Evolutionary conservation across 2,888 invertebrate genomes (phyloP).

Genomic region (Lycia hirtaria): DNA sequence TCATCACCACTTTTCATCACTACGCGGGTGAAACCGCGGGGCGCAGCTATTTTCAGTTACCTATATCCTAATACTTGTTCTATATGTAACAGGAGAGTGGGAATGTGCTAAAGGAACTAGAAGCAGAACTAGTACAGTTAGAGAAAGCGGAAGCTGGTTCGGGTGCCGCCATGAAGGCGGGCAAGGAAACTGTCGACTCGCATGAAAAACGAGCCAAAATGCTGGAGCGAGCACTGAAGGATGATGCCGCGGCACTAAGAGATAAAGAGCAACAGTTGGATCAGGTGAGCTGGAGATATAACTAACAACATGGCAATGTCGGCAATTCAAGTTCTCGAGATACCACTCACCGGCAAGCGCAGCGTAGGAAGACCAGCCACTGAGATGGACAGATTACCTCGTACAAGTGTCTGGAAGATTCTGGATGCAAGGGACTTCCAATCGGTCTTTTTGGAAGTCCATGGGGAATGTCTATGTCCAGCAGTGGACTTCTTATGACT

Average conservation of each 20-base stretch:
- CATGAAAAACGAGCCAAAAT: constrained; percentile 89
- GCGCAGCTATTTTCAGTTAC: background rate
- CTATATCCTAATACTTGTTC: background rate
- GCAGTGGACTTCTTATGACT: no score
- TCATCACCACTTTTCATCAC: no score
- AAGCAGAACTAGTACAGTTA: constrained; percentile 86
- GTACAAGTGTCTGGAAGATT: no score
- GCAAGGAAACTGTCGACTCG: constrained; percentile 49
- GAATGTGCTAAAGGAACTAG: constrained; percentile 86
- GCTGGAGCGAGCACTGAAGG: constrained; percentile 86
- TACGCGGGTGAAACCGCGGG: no score
- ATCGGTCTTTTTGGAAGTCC: no score
- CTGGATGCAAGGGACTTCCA: no score
- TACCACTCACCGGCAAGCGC: no score
- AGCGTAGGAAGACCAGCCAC: no score
- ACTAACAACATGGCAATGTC: no score
- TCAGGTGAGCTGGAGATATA: constrained; percentile 13
- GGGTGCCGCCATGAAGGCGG: constrained; percentile 86
- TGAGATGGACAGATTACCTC: no score
- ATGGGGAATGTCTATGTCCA: no score
- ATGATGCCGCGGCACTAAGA: constrained; percentile 21
- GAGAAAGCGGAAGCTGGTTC: constrained; percentile 89
- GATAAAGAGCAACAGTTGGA: constrained; percentile 30
- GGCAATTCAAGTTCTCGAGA: no score
- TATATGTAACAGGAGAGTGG: constrained; percentile 86